Evolutionary conservation across 1,140 invertebrate species (phyloP), one percentile per base, ranked within the genome.

Genomic region (Diabrotica virgifera): DNA sequence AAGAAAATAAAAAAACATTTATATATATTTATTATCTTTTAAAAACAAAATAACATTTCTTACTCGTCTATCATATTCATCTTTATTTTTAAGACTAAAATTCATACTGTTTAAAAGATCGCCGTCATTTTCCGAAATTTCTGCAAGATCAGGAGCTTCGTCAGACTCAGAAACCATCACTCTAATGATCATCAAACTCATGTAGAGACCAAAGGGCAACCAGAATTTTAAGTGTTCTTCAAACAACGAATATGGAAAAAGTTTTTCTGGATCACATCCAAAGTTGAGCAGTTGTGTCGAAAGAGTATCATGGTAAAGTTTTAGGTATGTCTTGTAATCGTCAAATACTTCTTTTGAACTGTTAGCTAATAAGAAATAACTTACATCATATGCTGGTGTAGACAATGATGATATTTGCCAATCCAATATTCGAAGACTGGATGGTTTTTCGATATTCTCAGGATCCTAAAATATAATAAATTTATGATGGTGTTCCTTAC

Each of bases 121-220:
- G 5, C 7, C 50, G 6, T 35, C 38, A 0, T 67, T 35, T 36
- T 58, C 53, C 8, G 4, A 24, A 0, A 67, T 52, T 13, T 63
- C 37, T 38, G 51, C 13, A 0, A 52, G 50, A 56, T 63, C 57
- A 4, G 52, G 57, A 46, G 60, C 55, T 14, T 63, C 57, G 11
- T 68, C 50, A 11, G 62, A 24, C 10, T 64, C 59, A 5, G 54
- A 62, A 36, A 71, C 12, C 63, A 70, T 70, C 2, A 68, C 5
- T 58, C 67, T 67, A 14, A 81, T 57, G 9, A 79, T 62, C 72
- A 80, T 72, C 62, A 80, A 73, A 36, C 74, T 71, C 11, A 80
- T 65, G 0, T 75, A 64, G 13, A 79, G 51, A 7, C 80, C 80
- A 46, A 75, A 77, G 2, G 40, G 4, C 2, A 46, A 10, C 3